Conservation (phyloP, 64 coral and sea anemone genomes). For the Platygyra sinensis region DNA sequence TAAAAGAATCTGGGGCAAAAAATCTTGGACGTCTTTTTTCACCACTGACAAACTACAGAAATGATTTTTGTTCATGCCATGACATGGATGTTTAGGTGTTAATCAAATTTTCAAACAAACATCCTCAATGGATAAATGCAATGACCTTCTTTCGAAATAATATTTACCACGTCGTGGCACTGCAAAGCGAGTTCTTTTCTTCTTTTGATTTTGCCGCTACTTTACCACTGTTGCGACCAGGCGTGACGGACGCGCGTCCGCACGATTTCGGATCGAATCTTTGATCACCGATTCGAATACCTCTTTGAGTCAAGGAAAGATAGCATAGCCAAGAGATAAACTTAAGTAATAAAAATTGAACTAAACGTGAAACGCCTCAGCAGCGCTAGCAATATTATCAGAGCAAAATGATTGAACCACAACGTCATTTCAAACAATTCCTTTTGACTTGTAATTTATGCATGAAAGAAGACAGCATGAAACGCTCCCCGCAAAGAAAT, state of each 20-base stretch:
- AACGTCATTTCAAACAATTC: conserved; percentile 57
- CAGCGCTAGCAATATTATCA: conserved; percentile 12
- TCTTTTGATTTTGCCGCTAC: conserved; percentile 44
- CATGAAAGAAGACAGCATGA: conserved; percentile 38
- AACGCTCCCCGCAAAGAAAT: conserved; percentile 36
- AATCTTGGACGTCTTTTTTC: not conserved
- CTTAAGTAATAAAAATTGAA: not conserved
- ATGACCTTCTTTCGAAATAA: not conserved
- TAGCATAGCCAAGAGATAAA: not conserved
- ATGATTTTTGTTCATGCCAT: not conserved
- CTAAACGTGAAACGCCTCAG: not conserved
- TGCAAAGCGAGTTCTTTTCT: conserved; percentile 5
- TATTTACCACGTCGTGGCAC: conserved; percentile 20
- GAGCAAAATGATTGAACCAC: conserved; percentile 42
- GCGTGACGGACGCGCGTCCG: conserved; percentile 36
- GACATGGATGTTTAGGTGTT: not conserved
- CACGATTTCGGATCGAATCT: conserved; percentile 17
- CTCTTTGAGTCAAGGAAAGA: not conserved
- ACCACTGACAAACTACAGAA: conserved; percentile 20
- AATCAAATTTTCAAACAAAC: conserved; percentile 1
- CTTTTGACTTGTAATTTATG: conserved; percentile 50
- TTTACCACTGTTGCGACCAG: conserved; percentile 42
- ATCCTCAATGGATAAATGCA: not conserved
- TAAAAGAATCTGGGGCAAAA: conserved; percentile 36
- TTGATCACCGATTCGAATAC: not conserved